These are phyloP conservation scores for Buathra laborator DNA, from an alignment of 2,888 invertebrate genomes.

Conservation along the genomic window DNA sequence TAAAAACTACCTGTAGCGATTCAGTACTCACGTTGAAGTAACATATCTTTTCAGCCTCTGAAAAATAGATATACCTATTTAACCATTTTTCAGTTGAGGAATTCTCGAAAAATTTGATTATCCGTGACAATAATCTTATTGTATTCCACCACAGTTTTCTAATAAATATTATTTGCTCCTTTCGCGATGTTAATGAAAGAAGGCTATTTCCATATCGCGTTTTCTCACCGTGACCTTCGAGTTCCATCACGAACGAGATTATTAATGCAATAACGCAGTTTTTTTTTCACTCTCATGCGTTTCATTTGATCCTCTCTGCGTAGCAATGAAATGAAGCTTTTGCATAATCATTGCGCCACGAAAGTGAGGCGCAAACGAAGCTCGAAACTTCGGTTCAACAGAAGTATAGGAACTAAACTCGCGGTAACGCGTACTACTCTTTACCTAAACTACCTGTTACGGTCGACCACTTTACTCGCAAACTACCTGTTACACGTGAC, in stretches of 20 bases:
- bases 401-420: slow-evolving; percentile 4
- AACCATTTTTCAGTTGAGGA: too few species aligned
- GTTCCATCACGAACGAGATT: slow-evolving; percentile 59
- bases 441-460: slow-evolving; percentile 51
- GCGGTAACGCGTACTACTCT: slow-evolving; percentile 9
- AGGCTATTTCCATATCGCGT: slow-evolving; percentile 58
- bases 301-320: slow-evolving; percentile 37
- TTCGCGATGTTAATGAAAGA: slow-evolving; percentile 9
- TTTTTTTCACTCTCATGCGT: slow-evolving; percentile 20
- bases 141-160: neutral
- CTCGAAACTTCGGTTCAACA: neutral
- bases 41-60: too few species aligned
- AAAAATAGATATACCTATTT: too few species aligned
- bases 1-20: too few species aligned
- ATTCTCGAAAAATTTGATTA: neutral
- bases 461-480: neutral
- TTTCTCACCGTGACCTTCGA: slow-evolving; percentile 55
- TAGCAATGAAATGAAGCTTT: slow-evolving; percentile 51
- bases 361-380: neutral
- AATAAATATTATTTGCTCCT: slow-evolving; percentile 1
- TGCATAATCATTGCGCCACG: slow-evolving; percentile 22
- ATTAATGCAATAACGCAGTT: slow-evolving; percentile 45
- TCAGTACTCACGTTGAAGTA: too few species aligned
- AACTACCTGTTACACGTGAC: slow-evolving; percentile 52
- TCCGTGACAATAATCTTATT: neutral